Conservation (phyloP, 2,888 invertebrate genomes). For the Cephus pygmeus region DNA sequence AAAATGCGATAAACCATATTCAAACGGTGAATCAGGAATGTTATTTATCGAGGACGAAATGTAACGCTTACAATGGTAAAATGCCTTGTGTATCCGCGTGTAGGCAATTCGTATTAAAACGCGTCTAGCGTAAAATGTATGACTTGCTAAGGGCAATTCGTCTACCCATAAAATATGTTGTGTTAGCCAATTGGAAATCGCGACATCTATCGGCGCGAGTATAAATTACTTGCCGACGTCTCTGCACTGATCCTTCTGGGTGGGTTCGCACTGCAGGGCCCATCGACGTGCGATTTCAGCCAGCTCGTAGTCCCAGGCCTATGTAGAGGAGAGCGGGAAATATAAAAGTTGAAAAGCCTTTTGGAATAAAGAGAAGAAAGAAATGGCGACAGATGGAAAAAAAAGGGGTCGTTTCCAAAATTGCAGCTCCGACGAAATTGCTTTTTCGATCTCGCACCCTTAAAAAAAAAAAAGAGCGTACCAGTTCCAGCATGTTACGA, state of each 20-base stretch:
- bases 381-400: slow-evolving; percentile 6
- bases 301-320: slow-evolving; percentile 65
- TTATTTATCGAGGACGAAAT: not conserved
- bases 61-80: not conserved
- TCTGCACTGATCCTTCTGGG: slow-evolving; percentile 64
- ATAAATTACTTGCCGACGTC: slow-evolving; percentile 57
- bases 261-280: slow-evolving; percentile 65
- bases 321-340: slow-evolving; percentile 14
- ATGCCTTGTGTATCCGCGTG: not conserved
- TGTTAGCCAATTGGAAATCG: not conserved
- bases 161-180: not conserved
- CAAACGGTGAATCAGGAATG: not conserved
- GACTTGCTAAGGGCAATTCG: not conserved
- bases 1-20: not conserved
- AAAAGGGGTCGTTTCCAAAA: slow-evolving; percentile 24
- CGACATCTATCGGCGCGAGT: not conserved
- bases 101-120: not conserved
- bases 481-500: slow-evolving; percentile 49
- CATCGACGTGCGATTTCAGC: slow-evolving; percentile 63
- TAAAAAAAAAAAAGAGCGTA: slow-evolving; percentile 30
- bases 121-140: not conserved
- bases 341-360: not conserved
- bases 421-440: slow-evolving; percentile 18
- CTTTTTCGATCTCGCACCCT: slow-evolving; percentile 32
- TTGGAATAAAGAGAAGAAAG: slow-evolving; percentile 11